Percentiles rank a stretch among this genome's conserved stretches.
phyloP scores from a whole-genome alignment of 2,113 vertebrate species.

The Xiphophorus hellerii region DNA sequence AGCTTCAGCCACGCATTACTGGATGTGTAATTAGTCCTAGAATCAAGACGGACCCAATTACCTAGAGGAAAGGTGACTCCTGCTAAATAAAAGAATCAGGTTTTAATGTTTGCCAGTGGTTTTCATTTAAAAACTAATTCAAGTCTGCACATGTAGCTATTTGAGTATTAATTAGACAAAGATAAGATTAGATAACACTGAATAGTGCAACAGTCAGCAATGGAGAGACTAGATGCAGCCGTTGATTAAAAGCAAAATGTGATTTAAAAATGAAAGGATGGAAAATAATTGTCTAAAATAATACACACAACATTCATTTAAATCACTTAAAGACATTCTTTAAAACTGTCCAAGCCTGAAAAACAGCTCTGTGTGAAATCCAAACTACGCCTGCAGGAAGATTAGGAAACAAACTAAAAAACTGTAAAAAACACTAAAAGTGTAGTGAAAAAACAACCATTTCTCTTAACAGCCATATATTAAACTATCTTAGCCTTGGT shows the following conservation, averaged over 20 bases:
- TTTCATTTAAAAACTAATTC: not conserved
- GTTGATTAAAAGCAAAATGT: not conserved
- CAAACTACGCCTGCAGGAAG: no score
- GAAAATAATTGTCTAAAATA: not conserved
- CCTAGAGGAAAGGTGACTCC: constrained; percentile 19
- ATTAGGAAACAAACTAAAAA: no score
- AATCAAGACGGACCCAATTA: constrained; percentile 61
- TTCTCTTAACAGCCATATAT: no score
- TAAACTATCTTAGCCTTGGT: no score
- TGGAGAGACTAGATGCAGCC: not conserved
- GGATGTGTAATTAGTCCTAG: constrained; percentile 64
- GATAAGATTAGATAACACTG: not conserved
- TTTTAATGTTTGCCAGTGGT: constrained; percentile 15
- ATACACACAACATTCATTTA: not conserved
- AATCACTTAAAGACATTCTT: not conserved
- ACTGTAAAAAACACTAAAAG: no score
- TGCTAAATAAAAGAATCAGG: constrained; percentile 15
- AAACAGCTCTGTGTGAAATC: not conserved
- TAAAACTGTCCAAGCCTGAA: constrained; percentile 2
- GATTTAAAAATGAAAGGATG: not conserved
- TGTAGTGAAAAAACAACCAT: no score
- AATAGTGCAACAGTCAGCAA: constrained; percentile 19
- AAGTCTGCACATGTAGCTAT: constrained; percentile 4
- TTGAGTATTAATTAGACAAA: constrained; percentile 1
- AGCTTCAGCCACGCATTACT: constrained; percentile 54